Percentiles rank a stretch among this genome's conserved stretches.
These are phyloP conservation scores for Cossypha polioptera DNA, from an alignment of 2,797 vertebrate species.

Conservation along the genomic window DNA sequence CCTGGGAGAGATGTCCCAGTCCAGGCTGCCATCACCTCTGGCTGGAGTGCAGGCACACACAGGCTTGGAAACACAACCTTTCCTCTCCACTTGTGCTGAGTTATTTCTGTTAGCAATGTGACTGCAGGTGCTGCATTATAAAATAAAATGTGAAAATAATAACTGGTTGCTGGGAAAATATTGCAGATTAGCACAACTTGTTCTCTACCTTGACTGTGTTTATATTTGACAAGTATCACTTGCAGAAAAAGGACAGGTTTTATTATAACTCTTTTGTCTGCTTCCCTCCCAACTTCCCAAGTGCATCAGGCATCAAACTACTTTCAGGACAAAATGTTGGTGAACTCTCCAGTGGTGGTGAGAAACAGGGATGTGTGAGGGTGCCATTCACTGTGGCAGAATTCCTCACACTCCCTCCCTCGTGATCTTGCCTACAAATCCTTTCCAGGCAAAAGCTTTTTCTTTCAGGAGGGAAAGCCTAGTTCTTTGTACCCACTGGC, in stretches of 20 bases:
- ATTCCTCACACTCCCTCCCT: not conserved
- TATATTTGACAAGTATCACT: constrained; percentile 48
- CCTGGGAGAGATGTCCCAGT: not conserved
- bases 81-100: not conserved
- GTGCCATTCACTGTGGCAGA: not conserved
- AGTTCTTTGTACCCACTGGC: not conserved
- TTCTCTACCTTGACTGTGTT: constrained; percentile 40
- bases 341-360: not conserved
- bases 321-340: not conserved
- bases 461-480: not conserved
- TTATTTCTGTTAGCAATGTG: not conserved
- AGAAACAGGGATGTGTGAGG: not conserved
- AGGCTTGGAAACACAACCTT: not conserved
- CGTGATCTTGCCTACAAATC: not conserved
- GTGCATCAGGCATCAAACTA: not conserved
- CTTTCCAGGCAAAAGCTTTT: not conserved
- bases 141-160: constrained; percentile 29
- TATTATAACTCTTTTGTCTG: constrained; percentile 34
- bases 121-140: not conserved
- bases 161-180: constrained; percentile 37
- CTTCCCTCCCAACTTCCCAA: not conserved
- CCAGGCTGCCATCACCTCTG: not conserved
- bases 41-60: not conserved
- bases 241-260: constrained; percentile 13
- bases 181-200: constrained; percentile 41